Conservation (phyloP, 1,140 invertebrate genomes). For the Drosophila novamexicana region DNA sequence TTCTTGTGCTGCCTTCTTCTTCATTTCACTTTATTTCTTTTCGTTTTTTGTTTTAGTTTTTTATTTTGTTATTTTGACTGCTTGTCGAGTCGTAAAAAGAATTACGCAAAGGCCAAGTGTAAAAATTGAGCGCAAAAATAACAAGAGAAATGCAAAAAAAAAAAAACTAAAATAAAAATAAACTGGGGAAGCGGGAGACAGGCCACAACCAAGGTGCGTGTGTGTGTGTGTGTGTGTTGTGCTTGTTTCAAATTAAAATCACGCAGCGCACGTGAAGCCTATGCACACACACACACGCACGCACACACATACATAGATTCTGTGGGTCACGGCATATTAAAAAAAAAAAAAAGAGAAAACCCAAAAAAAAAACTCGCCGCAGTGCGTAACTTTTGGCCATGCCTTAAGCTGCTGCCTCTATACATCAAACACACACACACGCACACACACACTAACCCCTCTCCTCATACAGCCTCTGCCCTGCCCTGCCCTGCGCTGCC, state of each 20-base stretch:
- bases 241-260: slow-evolving; percentile 81
- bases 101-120: slow-evolving; percentile 65
- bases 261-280: slow-evolving; percentile 71
- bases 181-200: slow-evolving; percentile 29
- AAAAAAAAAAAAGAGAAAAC: slow-evolving; percentile 27
- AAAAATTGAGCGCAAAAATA: slow-evolving; percentile 46
- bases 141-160: slow-evolving; percentile 54
- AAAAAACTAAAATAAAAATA: slow-evolving; percentile 6
- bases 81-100: slow-evolving; percentile 81
- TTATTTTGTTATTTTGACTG: slow-evolving; percentile 58
- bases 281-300: slow-evolving; percentile 35
- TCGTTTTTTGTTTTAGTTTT: slow-evolving; percentile 15
- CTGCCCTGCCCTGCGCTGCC: too few relatives aligned
- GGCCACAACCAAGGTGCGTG: slow-evolving; percentile 26
- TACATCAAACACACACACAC: slow-evolving; percentile 24
- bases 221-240: slow-evolving; percentile 19
- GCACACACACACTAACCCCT: background rate
- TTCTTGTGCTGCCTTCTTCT: slow-evolving; percentile 40
- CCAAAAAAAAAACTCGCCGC: slow-evolving; percentile 58
- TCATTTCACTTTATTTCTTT: slow-evolving; percentile 25
- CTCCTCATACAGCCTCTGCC: background rate
- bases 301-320: slow-evolving; percentile 24
- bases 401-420: slow-evolving; percentile 33
- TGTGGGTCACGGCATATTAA: slow-evolving; percentile 70
- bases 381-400: slow-evolving; percentile 74